phyloP scores from a whole-genome alignment of 1,140 invertebrate genomes.

The Halyomorpha halys region DNA sequence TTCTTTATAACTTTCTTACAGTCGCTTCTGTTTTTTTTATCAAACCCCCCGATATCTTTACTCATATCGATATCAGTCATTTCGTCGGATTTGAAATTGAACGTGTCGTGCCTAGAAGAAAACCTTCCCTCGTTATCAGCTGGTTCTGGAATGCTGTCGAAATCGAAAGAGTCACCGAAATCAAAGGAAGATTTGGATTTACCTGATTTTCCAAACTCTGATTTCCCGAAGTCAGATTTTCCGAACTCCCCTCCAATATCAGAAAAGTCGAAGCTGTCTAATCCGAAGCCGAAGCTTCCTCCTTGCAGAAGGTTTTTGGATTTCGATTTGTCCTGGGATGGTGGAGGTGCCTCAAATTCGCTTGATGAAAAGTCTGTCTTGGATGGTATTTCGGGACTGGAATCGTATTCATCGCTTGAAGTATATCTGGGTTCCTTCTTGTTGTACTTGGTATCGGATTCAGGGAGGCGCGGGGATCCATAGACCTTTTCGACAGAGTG shows the following conservation, averaged over 20 bases:
- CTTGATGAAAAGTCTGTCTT: neutral
- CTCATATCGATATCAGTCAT: slow-evolving; percentile 9
- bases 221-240: neutral
- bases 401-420: slow-evolving; percentile 8
- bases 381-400: slow-evolving; percentile 1
- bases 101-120: neutral
- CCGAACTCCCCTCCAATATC: neutral
- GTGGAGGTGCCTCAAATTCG: neutral
- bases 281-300: too few species aligned
- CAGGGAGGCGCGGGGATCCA: slow-evolving; percentile 32
- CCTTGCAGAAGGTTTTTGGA: neutral
- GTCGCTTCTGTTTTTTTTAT: slow-evolving; percentile 50
- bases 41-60: neutral
- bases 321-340: neutral
- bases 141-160: slow-evolving; percentile 2
- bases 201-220: neutral
- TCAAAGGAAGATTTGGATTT: neutral
- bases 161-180: neutral
- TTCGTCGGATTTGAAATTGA: neutral
- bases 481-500: slow-evolving; percentile 40
- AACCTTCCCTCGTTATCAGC: neutral
- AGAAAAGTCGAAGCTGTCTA: neutral
- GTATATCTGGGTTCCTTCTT: slow-evolving; percentile 16
- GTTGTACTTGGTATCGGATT: slow-evolving; percentile 22
- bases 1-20: slow-evolving; percentile 58